These are phyloP conservation scores for Drosophila percnosoma DNA, from an alignment of 2,888 invertebrate species.

Conservation along the genomic window DNA sequence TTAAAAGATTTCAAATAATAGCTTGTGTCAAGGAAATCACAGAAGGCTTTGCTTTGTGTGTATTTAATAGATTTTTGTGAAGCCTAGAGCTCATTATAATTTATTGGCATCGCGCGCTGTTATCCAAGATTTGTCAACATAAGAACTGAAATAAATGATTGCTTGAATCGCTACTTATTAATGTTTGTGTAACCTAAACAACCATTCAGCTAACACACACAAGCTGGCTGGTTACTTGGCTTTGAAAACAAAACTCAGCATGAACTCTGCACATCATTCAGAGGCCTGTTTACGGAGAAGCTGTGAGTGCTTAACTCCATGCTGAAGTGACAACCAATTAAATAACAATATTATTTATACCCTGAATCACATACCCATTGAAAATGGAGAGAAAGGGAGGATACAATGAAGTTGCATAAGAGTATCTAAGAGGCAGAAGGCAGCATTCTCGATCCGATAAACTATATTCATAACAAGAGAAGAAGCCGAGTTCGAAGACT, in stretches of 20 bases:
- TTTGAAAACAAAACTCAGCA: slow-evolving; percentile 21
- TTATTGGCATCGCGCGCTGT: slow-evolving; percentile 17
- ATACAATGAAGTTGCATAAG: not conserved
- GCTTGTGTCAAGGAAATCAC: not conserved
- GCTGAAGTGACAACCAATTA: slow-evolving; percentile 77
- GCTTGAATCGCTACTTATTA: slow-evolving; percentile 19
- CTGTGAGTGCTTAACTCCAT: slow-evolving; percentile 51
- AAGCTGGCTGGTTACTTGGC: not conserved
- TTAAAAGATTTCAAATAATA: not conserved
- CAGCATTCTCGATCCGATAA: not conserved
- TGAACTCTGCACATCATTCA: slow-evolving; percentile 47
- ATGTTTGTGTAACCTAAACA: slow-evolving; percentile 12
- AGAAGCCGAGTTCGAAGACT: not conserved
- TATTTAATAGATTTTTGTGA: not conserved
- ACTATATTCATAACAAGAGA: not conserved
- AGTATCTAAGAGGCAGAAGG: not conserved
- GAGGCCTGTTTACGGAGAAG: slow-evolving; percentile 18
- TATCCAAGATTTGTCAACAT: slow-evolving; percentile 31
- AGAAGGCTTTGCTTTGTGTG: not conserved
- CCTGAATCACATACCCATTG: not conserved
- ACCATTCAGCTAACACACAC: slow-evolving; percentile 7
- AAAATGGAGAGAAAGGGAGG: not conserved
- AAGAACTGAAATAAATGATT: slow-evolving; percentile 16
- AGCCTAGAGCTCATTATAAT: slow-evolving; percentile 11
- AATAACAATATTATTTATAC: slow-evolving; percentile 61